phyloP scores from a whole-genome alignment of 2,797 vertebrate genomes.

The Myripristis murdjan region DNA sequence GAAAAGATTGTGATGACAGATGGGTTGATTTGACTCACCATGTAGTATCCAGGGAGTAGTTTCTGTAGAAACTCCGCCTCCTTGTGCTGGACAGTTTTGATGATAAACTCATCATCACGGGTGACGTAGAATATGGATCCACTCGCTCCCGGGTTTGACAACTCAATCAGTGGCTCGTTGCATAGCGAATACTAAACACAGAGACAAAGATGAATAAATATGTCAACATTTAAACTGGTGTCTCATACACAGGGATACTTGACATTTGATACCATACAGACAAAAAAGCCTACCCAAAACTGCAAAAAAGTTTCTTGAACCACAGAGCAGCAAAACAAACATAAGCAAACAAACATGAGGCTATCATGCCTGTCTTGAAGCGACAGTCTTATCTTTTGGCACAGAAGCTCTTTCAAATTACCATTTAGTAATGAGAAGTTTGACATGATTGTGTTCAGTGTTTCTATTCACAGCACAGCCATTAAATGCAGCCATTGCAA shows the following conservation, averaged over 20 bases:
- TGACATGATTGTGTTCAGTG: too few relatives aligned
- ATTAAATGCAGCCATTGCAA: too few relatives aligned
- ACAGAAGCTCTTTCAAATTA: neutral
- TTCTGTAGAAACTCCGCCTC: slow-evolving; percentile 98
- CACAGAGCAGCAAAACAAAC: neutral
- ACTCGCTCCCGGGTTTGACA: slow-evolving; percentile 96
- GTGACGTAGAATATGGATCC: slow-evolving; percentile 98
- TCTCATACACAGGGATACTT: neutral
- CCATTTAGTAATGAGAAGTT: too few relatives aligned
- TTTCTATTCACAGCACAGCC: too few relatives aligned
- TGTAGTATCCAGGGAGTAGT: slow-evolving; percentile 97
- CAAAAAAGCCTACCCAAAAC: too few relatives aligned
- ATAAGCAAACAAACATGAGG: neutral
- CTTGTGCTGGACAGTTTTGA: slow-evolving; percentile 97
- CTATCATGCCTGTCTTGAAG: neutral
- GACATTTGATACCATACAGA: too few relatives aligned
- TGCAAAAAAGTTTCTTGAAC: too few relatives aligned
- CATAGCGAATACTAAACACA: slow-evolving; percentile 92
- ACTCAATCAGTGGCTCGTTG: slow-evolving; percentile 95
- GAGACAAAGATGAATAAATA: slow-evolving; percentile 27
- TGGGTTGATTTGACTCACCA: slow-evolving; percentile 84
- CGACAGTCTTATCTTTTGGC: neutral
- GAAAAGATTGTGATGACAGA: neutral
- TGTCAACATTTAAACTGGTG: neutral
- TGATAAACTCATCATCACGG: slow-evolving; percentile 97